Evolutionary conservation across 1,140 invertebrate genomes (phyloP), one percentile per base, ranked within the genome.

Genomic region (Cotesia vestalis): DNA sequence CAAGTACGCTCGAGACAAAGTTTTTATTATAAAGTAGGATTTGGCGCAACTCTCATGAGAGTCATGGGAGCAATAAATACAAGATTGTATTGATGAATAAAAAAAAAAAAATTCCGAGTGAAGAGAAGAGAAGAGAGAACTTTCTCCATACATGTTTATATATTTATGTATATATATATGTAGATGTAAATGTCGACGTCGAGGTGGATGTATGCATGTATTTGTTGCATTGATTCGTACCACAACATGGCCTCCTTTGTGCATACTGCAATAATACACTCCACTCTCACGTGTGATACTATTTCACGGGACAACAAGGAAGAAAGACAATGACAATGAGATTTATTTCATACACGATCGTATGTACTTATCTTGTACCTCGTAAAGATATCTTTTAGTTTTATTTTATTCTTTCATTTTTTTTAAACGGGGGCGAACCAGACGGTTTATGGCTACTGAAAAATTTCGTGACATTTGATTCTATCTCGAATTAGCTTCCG

Each of bases 211-310:
- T 11, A 46, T 46, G 40, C 40, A 46, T 46, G 40, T 46, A 46
- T 46, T 59, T 27, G 57, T 27, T 20, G 57, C 60, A 66, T 66
- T 66, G 63, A 66, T 66, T 66, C 34, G 20, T 14, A 66, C 11
- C 38, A 27, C 17, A 66, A 46, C 63, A 51, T 66, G 63, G 14
- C 63, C 63, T 66, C 63, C 38, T 66, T 66, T 46, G 14, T 66
- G 14, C 57, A 59, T 59, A 59, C 57, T 66, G 14, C 12, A 66
- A 40, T 38, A 38, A 38, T 20, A 55, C 12, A 36, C 34, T 52
- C 46, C 69, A 71, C 69, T 71, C 69, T 71, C 69, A 71, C 69
- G 34, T 66, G 64, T 61, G 14, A 66, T 72, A 72, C 53, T 72
- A 59, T 72, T 61, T 36, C 60, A 20, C 20, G 20, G 14, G 14